Evolutionary conservation across 2,888 invertebrate genomes (phyloP), one percentile per base, ranked within the genome.

Genomic region (Blastobasis lacticolella): DNA sequence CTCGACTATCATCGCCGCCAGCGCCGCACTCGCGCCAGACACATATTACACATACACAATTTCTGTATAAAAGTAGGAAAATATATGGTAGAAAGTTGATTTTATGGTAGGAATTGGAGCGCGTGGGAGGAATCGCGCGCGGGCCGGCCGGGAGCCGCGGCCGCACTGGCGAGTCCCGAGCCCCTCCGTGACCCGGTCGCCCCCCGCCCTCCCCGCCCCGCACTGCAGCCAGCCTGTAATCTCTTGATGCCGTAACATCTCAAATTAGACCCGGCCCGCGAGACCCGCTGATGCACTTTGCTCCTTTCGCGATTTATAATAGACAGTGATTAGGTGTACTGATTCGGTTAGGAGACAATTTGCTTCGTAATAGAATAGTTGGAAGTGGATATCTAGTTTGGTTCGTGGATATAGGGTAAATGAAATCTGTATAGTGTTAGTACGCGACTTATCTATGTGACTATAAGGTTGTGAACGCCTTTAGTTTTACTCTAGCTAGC

Each of bases 191-290:
- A 56, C 63, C 66, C 67, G 64, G 67, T 66, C 66, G 67, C 72
- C 69, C 71, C 73, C 48, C 52, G 44, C 43, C 44, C 46, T 57
- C 69, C 67, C 62, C 62, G 62, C 68, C 79, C 81, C 78, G 81
- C 81, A 81, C 80, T 81, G 81, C 82, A 81, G 81, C 81, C 65
- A 49, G 49, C 42, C 70, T 72, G 71, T 76, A 77, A 78, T 76
- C 79, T 78, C 75, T 66, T 78, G 81, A 84, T 83, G 81, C 83
- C 81, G 84, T 84, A 81, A 85, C 74, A 79, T 81, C 76, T 78
- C 64, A 72, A 81, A 82, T 83, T 78, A 81, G 75, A 75, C 71
- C 68, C 74, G 67, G 42, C 23, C 23, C 23, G 23, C 23, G 23
- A 23, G 23, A 23, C 23, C 69, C 72, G 67, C 73, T 73, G 78